phyloP scores from a whole-genome alignment of 2,113 vertebrate genomes.

The Syrmaticus mikado region DNA sequence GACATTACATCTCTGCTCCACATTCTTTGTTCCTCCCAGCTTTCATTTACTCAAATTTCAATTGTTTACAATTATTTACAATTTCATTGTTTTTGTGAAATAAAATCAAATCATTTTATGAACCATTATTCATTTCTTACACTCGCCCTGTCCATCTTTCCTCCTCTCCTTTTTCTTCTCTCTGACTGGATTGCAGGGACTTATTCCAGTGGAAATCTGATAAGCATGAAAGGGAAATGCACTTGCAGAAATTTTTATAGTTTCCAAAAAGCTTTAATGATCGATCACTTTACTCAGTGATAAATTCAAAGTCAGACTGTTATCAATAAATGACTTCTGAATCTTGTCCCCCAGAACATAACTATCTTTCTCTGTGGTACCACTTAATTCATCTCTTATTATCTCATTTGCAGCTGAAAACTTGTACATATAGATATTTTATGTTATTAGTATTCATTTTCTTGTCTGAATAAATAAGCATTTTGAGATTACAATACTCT shows the following conservation, averaged over 20 bases:
- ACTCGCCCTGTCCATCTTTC: background rate
- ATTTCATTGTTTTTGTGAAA: background rate
- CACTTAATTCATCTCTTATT: constrained; percentile 8
- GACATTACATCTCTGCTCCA: background rate
- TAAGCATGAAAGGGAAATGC: background rate
- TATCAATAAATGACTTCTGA: background rate
- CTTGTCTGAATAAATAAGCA: constrained; percentile 44
- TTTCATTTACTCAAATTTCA: background rate
- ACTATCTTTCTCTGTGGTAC: background rate
- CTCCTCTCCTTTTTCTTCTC: background rate
- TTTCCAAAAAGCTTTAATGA: background rate
- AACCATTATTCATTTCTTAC: background rate
- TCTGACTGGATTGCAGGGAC: background rate
- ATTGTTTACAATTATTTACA: background rate
- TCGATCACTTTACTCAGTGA: background rate
- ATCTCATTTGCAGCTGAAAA: background rate
- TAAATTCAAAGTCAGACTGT: constrained; percentile 11
- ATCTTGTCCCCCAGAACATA: background rate
- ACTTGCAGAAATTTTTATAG: background rate
- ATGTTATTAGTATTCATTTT: constrained; percentile 30
- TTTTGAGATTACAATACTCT: constrained; percentile 29
- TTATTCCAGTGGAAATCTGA: background rate
- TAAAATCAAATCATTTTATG: background rate
- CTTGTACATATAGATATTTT: background rate
- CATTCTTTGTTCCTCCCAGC: background rate